These are phyloP conservation scores for Hemibagrus guttatus DNA, from an alignment of 2,797 vertebrate genomes.

Conservation along the genomic window DNA sequence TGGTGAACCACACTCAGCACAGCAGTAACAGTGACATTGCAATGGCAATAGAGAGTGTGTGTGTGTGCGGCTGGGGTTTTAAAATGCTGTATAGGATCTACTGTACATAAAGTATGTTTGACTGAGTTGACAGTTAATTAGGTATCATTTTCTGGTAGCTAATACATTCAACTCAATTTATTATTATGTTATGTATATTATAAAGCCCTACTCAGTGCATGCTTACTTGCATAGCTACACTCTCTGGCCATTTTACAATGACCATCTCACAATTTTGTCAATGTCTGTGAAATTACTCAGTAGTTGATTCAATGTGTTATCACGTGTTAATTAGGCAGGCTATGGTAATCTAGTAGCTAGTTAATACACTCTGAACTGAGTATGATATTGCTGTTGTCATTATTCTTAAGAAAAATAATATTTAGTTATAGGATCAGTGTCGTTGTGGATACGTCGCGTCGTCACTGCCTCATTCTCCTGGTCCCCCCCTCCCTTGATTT, in stretches of 20 bases:
- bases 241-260: no score
- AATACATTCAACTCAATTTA: background rate
- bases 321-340: background rate
- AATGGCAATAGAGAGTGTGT: background rate
- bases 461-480: slow-evolving; percentile 19
- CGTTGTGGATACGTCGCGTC: background rate
- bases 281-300: background rate
- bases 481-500: slow-evolving; percentile 8
- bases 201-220: background rate
- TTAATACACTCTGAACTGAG: background rate
- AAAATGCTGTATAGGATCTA: background rate
- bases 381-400: no score
- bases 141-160: background rate
- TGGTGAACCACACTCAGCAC: no score
- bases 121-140: background rate
- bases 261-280: background rate
- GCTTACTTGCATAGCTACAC: background rate
- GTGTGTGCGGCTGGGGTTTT: background rate
- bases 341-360: background rate
- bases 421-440: background rate
- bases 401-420: background rate
- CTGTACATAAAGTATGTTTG: background rate
- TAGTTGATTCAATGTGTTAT: no score
- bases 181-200: background rate
- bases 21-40: background rate